Percentiles rank a stretch among this genome's conserved stretches.
Conservation (phyloP, 2,113 vertebrate genomes). For the Forbesichthys papilliferus region DNA sequence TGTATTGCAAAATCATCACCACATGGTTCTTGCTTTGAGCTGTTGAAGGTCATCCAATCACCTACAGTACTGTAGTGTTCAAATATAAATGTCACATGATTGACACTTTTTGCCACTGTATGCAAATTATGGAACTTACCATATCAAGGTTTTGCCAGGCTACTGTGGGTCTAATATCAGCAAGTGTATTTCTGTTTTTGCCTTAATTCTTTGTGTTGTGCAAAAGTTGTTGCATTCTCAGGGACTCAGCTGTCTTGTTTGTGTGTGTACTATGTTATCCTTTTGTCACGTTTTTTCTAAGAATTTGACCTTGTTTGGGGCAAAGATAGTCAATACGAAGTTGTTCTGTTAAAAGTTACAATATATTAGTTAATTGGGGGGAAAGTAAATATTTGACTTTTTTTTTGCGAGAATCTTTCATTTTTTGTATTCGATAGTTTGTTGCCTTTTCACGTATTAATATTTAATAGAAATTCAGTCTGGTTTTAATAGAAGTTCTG, state of each 20-base stretch:
- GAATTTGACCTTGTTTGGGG: conserved; percentile 1
- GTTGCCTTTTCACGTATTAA: conserved; percentile 3
- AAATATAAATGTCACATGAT: too few species aligned
- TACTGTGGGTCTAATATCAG: background rate
- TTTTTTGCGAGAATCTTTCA: too few species aligned
- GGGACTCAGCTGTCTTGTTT: background rate
- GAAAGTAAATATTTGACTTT: background rate
- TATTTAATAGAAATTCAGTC: background rate
- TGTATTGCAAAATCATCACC: too few species aligned
- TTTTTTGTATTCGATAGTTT: too few species aligned
- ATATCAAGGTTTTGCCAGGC: too few species aligned
- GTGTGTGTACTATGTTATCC: background rate
- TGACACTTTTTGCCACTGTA: too few species aligned
- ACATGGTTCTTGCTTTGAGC: too few species aligned
- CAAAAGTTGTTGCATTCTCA: conserved; percentile 1
- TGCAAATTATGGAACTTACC: too few species aligned
- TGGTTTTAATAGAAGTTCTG: background rate
- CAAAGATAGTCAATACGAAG: background rate
- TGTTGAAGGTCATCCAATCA: too few species aligned
- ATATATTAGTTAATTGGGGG: background rate
- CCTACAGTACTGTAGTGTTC: too few species aligned
- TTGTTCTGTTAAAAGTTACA: background rate
- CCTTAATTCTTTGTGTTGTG: conserved; percentile 50
- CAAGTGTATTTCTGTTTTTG: conserved; percentile 25
- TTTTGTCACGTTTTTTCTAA: background rate